Base-by-base conservation (phyloP, 2,888 invertebrate genomes). In the Tetragnatha montana region DNA sequence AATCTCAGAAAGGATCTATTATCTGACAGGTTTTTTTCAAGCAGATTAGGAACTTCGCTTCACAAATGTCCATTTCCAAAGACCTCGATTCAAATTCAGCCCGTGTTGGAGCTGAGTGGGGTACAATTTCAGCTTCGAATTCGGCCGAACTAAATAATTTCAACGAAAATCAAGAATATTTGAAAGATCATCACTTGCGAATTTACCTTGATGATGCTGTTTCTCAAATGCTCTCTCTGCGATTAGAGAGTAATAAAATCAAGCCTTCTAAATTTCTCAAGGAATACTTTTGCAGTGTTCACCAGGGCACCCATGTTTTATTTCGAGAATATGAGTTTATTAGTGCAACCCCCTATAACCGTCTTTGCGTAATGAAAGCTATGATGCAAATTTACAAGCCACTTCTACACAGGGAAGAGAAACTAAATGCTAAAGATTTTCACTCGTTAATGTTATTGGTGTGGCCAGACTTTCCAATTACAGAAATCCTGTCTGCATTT, bases 271-370 rank as follows among this genome's bases (percentile, higher is more conserved):
- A 90, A 70, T 91, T 91, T 73, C 81, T 90, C 12, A 86, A 88
- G 21, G 91, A 91, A 50, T 91, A 91, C 78, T 91, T 91, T 79
- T 75, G 88, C 10, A 91, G 91, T 82, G 91, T 91, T 14, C 91
- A 91, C 60, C 91, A 91, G 84, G 91, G 91, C 60, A 88, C 90
- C 49, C 91, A 91, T 74, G 75, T 91, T 22, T 22, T 91, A 14
- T 90, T 91, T 75, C 89, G 91, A n/a, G 91, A 91, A 70, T 91
- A 51, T 85, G 35, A 47, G 6, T 91, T 91, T 60, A 76, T 91
- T 4, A 87, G 78, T 79, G 89, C 91, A 12, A 91, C 91, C 8
- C 87, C 86, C 1, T 90, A 91, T 79, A 91, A 91, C 51, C 80
- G 91, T 35, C 68, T 86, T 1, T 91, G 91, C 74, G 88, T 90